Base-by-base conservation (phyloP, 2,888 invertebrate genomes). In the Philaethria dido region DNA sequence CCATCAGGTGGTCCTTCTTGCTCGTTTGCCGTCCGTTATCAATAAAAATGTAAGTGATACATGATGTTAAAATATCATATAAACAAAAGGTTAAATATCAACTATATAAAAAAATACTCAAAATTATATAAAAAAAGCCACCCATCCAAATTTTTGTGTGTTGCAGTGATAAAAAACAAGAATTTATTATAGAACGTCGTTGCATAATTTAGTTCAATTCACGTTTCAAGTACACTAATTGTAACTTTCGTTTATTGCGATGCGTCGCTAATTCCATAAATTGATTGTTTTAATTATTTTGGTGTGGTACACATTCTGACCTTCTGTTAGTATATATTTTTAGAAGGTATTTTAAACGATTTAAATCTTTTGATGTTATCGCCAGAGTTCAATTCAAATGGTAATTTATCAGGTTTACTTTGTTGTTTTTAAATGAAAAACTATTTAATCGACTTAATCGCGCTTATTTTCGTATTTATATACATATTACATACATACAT, bases 251-350 rank as follows among this genome's bases (percentile, higher is more conserved):
- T 47, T 45, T 60, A 60, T 60, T 47, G 60, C 45, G 45, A 47
- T 29, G 45, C 60, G 60, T 60, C 45, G 60, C 45, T 60, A 60
- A 60, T 60, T 60, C 60, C 18, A 45, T 13, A 47, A 60, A 60
- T 60, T 47, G 29, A 60, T 60, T 47, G 45, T 29, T 44, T 29
- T 59, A 59, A 45, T 59, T 59, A 59, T 44, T 22, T 45, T n/a
- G n/a, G n/a, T n/a, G n/a, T n/a, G n/a, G n/a, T n/a, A n/a, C n/a
- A n/a, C n/a, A n/a, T n/a, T n/a, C n/a, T n/a, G 44, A 45, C 45
- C 44, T 45, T 45, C 18, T 29, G 25, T 22, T 29, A 60, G 44
- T 45, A 29, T 14, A 45, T 25, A 44, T 25, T 45, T 60, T 60
- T 16, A 25, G n/a, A 45, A 45, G 18, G 29, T 60, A 60, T 60